A percentile compares a stretch with the other conserved stretches of the same genome.
These are phyloP conservation scores for Anagyrus pseudococci DNA, from an alignment of 2,888 invertebrate species.

Conservation along the genomic window DNA sequence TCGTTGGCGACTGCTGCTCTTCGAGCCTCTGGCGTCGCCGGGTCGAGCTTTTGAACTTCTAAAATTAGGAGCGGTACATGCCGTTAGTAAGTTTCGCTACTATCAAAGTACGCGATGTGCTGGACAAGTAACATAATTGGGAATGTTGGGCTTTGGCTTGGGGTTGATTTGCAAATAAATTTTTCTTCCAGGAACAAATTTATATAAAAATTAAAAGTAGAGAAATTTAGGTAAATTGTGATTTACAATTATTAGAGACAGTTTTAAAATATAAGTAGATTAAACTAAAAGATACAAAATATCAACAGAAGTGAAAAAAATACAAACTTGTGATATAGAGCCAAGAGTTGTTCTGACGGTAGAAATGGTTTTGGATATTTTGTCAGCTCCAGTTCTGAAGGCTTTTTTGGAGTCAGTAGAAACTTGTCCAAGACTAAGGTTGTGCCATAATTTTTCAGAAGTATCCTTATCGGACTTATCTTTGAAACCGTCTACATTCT, in stretches of 20 bases:
- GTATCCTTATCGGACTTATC: constrained; percentile 44
- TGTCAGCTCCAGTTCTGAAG: constrained; percentile 72
- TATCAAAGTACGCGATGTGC: too few relatives aligned
- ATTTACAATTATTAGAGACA: too few relatives aligned
- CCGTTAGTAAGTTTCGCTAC: too few relatives aligned
- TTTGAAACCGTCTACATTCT: constrained; percentile 42
- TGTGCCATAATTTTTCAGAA: constrained; percentile 54
- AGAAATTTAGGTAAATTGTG: neutral
- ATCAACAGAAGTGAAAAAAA: too few relatives aligned
- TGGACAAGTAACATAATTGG: too few relatives aligned
- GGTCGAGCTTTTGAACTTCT: constrained; percentile 67
- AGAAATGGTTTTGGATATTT: constrained; percentile 71
- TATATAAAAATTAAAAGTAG: too few relatives aligned
- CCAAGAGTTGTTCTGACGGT: constrained; percentile 72
- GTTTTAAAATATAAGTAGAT: neutral
- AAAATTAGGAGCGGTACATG: constrained; percentile 41
- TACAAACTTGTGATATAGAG: constrained; percentile 70
- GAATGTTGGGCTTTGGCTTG: too few relatives aligned
- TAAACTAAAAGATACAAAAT: neutral
- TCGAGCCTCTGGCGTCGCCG: constrained; percentile 65
- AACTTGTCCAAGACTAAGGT: constrained; percentile 53
- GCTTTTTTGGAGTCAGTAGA: constrained; percentile 71
- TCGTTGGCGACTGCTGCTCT: constrained; percentile 63
- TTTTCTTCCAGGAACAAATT: too few relatives aligned
- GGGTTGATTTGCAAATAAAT: too few relatives aligned